These are phyloP conservation scores for Pinctada fucata DNA, from an alignment of 2,888 invertebrate genomes.

Conservation along the genomic window DNA sequence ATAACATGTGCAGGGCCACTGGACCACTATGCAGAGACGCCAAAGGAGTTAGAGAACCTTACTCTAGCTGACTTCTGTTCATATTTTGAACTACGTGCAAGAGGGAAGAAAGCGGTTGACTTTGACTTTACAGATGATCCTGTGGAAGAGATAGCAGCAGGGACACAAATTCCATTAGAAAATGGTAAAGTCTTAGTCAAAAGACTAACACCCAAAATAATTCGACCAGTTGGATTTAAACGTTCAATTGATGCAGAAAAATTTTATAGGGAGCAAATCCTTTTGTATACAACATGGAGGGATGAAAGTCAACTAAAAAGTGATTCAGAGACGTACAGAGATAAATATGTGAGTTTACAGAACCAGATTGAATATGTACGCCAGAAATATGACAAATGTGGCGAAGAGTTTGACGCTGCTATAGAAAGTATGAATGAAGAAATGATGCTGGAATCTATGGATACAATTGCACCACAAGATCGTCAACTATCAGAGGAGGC, in stretches of 20 bases:
- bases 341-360: background rate
- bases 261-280: conserved; percentile 13
- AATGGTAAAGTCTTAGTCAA: conserved; percentile 7
- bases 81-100: conserved; percentile 16
- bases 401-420: background rate
- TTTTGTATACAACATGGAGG: conserved; percentile 9
- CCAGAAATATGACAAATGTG: background rate
- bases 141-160: conserved; percentile 3
- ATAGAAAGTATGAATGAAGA: background rate
- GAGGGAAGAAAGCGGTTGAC: conserved; percentile 11
- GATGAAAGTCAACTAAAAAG: background rate
- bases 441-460: background rate
- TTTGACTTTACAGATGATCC: conserved; percentile 5
- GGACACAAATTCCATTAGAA: background rate
- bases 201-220: conserved; percentile 5
- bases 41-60: conserved; percentile 31
- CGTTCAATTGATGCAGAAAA: conserved; percentile 4
- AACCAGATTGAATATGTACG: background rate
- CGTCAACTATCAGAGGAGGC: background rate
- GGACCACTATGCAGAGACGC: conserved; percentile 20
- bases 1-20: no score
- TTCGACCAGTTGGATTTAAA: conserved; percentile 5
- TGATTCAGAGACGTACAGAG: background rate
- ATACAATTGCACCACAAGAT: background rate
- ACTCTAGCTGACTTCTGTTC: conserved; percentile 48